Percentiles rank a stretch among this genome's conserved stretches.
Conservation (phyloP, 2,797 vertebrate genomes). For the Potorous gilbertii region DNA sequence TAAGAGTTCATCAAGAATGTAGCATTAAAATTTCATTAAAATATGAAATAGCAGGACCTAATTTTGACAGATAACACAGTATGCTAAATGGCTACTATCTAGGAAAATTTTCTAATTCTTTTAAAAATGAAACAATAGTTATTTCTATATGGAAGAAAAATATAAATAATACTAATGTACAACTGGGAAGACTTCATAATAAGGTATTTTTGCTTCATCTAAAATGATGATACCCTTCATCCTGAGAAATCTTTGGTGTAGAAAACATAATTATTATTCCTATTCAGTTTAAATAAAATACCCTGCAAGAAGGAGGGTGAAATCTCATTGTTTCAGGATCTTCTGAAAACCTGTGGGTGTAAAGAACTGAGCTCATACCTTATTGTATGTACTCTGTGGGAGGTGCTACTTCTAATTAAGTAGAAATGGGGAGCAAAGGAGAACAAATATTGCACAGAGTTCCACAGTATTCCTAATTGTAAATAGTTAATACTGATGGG, state of each 20-base stretch:
- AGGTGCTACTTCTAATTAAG: conserved; percentile 54
- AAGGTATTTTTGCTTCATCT: not conserved
- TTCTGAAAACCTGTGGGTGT: not conserved
- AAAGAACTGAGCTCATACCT: conserved; percentile 35
- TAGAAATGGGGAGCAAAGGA: not conserved
- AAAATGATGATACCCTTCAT: not conserved
- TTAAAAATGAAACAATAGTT: not conserved
- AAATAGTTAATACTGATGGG: not conserved
- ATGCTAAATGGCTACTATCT: not conserved
- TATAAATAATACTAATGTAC: not conserved
- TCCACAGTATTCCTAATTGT: conserved; percentile 1
- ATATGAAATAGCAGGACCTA: not conserved
- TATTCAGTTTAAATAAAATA: conserved; percentile 6
- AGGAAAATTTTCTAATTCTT: not conserved
- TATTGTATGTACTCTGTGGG: conserved; percentile 12
- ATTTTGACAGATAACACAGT: not conserved
- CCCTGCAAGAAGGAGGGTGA: conserved; percentile 26
- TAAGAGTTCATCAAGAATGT: not conserved
- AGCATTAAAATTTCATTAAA: not conserved
- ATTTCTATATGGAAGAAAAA: not conserved
- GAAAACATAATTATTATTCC: conserved; percentile 43
- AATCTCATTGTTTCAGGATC: conserved; percentile 47
- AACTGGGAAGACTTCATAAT: conserved; percentile 37
- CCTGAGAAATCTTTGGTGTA: not conserved
- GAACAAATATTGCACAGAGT: not conserved